A percentile compares a stretch with the other conserved stretches of the same genome.
phyloP scores from a whole-genome alignment of 1,140 invertebrate species.

The Papilio aristodemus region DNA sequence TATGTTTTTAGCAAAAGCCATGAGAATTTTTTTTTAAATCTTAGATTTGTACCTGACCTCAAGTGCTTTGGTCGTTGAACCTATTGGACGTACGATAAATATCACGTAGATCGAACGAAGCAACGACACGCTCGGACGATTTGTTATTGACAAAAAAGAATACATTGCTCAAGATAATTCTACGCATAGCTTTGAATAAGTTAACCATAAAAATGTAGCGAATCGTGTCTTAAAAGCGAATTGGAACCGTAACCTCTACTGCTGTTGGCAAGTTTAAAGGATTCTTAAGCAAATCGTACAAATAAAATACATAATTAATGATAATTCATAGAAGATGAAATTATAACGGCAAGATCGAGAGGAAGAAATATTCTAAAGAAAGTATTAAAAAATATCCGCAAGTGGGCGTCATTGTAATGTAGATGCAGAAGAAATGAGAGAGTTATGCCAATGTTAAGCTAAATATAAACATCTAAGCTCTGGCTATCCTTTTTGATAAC shows the following conservation, averaged over 20 bases:
- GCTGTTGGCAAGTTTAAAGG: not conserved
- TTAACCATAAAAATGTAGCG: not conserved
- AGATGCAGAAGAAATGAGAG: no score
- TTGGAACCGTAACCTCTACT: not conserved
- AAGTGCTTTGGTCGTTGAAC: slow-evolving; percentile 59
- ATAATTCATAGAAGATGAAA: no score
- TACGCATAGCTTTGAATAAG: not conserved
- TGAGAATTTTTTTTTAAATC: slow-evolving; percentile 48
- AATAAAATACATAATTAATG: no score
- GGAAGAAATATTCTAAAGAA: no score
- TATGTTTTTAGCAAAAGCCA: slow-evolving; percentile 52
- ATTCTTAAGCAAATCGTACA: not conserved
- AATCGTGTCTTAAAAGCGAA: not conserved
- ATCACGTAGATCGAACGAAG: slow-evolving; percentile 56
- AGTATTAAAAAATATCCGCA: no score
- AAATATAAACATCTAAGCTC: no score
- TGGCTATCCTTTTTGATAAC: no score
- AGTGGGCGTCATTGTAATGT: no score
- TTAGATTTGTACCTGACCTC: slow-evolving; percentile 54
- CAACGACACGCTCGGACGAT: slow-evolving; percentile 45
- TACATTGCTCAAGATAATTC: slow-evolving; percentile 24
- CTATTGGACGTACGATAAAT: slow-evolving; percentile 45
- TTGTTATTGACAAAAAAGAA: slow-evolving; percentile 40
- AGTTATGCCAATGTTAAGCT: no score
- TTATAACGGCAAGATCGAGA: no score